Conservation (phyloP, 2,113 vertebrate genomes). For the Notothenia rossii region DNA sequence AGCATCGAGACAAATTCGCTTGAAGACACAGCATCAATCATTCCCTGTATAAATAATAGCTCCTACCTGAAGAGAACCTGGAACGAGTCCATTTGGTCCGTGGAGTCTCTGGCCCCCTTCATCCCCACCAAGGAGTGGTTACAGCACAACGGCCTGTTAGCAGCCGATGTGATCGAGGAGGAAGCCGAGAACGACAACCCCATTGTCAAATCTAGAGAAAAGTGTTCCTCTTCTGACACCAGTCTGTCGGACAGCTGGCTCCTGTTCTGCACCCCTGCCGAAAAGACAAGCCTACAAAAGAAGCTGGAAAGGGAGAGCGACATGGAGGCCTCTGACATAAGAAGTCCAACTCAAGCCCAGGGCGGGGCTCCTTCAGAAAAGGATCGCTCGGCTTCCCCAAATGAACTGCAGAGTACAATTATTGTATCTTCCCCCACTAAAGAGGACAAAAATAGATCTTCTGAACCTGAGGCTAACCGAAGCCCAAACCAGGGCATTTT, state of each 20-base stretch:
- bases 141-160: constrained; percentile 36
- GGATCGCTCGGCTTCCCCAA: background rate
- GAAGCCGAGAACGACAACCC: constrained; percentile 10
- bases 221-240: constrained; percentile 15
- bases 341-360: background rate
- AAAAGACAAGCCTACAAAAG: background rate
- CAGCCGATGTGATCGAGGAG: constrained; percentile 20
- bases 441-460: constrained; percentile 47
- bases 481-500: constrained; percentile 55
- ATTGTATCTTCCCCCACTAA: background rate
- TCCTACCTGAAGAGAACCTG: constrained; percentile 12
- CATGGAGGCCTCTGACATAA: background rate
- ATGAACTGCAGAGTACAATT: no score
- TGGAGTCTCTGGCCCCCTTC: constrained; percentile 67
- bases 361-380: background rate
- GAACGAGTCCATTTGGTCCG: constrained; percentile 75
- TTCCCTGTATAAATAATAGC: background rate
- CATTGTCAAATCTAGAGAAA: background rate
- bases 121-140: constrained; percentile 65
- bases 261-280: constrained; percentile 3
- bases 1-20: background rate
- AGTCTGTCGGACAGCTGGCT: constrained; percentile 37
- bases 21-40: background rate
- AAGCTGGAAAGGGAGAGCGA: background rate
- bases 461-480: constrained; percentile 59